Evolutionary conservation across 2,888 invertebrate genomes (phyloP).

Genomic region (Epirrhoe alternata): DNA sequence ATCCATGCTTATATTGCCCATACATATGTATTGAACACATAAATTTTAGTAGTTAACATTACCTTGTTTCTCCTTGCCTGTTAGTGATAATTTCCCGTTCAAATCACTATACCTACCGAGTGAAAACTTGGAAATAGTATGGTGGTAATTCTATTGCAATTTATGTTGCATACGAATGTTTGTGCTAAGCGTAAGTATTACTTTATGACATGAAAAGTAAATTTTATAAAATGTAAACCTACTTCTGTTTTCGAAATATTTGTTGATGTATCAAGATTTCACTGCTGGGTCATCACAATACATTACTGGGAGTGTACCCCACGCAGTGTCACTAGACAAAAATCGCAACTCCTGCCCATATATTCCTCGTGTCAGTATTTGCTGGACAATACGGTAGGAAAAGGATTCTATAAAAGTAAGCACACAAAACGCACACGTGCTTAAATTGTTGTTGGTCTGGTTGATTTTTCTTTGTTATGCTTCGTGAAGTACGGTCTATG

Average conservation of each 20-base stretch:
- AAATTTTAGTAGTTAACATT: slow-evolving; percentile 39
- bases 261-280: slow-evolving; percentile 41
- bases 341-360: slow-evolving; percentile 76
- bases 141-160: slow-evolving; percentile 20
- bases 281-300: slow-evolving; percentile 44
- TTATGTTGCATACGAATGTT: slow-evolving; percentile 5
- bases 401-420: slow-evolving; percentile 76
- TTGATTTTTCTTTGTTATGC: neutral
- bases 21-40: slow-evolving; percentile 44
- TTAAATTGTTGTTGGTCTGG: slow-evolving; percentile 67
- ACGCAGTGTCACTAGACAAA: slow-evolving; percentile 80
- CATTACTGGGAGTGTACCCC: slow-evolving; percentile 67
- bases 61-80: slow-evolving; percentile 27
- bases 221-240: neutral
- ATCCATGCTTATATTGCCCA: slow-evolving; percentile 46
- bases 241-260: slow-evolving; percentile 25
- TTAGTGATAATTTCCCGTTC: slow-evolving; percentile 37
- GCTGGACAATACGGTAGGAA: slow-evolving; percentile 72
- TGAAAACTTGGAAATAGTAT: slow-evolving; percentile 35
- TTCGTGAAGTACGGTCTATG: too few species aligned
- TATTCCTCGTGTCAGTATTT: slow-evolving; percentile 73
- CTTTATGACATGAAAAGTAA: neutral
- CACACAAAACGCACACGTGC: slow-evolving; percentile 76
- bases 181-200: neutral
- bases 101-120: slow-evolving; percentile 31